Evolutionary conservation across 2,888 invertebrate species (phyloP), one percentile per base, ranked within the genome.

Genomic region (Tillus elongatus): DNA sequence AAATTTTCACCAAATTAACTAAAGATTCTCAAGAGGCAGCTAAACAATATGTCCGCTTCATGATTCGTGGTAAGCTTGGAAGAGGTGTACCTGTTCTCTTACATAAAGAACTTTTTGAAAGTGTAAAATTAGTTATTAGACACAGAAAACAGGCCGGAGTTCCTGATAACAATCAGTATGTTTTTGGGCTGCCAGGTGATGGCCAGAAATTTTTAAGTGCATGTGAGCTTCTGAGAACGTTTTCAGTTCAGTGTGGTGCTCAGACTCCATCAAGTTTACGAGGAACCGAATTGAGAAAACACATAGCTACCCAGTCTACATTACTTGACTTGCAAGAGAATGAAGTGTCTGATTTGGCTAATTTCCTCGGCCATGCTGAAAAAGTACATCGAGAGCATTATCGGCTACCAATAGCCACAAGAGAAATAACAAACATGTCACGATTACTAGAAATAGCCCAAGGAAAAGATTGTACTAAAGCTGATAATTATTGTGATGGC

Each of bases 301-400:
- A 37, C 28, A 13, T 37, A 2, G 33, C 37, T 3, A 33, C 33
- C 2, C 24, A 24, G 16, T 36, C 19, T 4, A 31, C 28, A 2
- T 31, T 14, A 2, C 31, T 36, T 1, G 16, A 31, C 8, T 13
- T 35, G n/a, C n/a, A n/a, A n/a, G n/a, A n/a, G n/a, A n/a, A n/a
- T n/a, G n/a, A n/a, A n/a, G n/a, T n/a, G n/a, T n/a, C n/a, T n/a
- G n/a, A n/a, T n/a, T n/a, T n/a, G n/a, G n/a, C n/a, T n/a, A n/a
- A n/a, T n/a, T n/a, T n/a, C n/a, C n/a, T n/a, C n/a, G 50, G 50
- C 3, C 51, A 54, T 30, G 33, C 45, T 13, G 45, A 50, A 33
- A 45, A 50, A 16, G 51, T 53, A 10, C 50, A 54, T 29, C 44
- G 44, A 35, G 41, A 40, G 8, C 35, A 48, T 14, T 52, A 53